Percentiles rank a stretch among this genome's conserved stretches.
Conservation (phyloP, 2,888 invertebrate genomes). For the Agrochola lota region DNA sequence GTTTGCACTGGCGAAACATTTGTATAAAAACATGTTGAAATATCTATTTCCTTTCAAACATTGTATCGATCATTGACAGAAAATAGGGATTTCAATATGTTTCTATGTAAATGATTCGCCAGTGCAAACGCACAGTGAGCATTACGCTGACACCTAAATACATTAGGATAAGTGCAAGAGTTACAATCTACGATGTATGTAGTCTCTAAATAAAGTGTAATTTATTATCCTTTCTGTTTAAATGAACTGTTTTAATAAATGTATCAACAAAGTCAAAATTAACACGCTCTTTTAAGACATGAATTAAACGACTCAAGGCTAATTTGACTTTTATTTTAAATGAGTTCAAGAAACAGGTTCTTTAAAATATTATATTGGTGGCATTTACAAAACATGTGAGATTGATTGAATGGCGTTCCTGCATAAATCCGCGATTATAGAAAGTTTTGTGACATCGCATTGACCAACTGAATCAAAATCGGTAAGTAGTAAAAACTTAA, state of each 20-base stretch:
- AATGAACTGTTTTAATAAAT: neutral
- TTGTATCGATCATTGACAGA: too few relatives aligned
- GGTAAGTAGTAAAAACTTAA: neutral
- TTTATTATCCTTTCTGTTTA: too few relatives aligned
- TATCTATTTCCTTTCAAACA: too few relatives aligned
- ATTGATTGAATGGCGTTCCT: neutral
- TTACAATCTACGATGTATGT: too few relatives aligned
- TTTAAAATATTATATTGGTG: neutral
- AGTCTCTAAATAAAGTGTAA: too few relatives aligned
- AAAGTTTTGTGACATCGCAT: neutral
- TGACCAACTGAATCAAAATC: slow-evolving; percentile 3
- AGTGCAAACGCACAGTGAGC: too few relatives aligned
- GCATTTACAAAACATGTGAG: neutral
- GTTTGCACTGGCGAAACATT: too few relatives aligned
- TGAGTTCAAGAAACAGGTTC: slow-evolving; percentile 33
- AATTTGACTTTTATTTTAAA: slow-evolving; percentile 5
- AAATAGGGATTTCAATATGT: too few relatives aligned
- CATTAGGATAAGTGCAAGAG: neutral
- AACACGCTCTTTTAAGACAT: slow-evolving; percentile 6
- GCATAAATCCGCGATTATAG: neutral
- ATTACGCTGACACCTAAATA: neutral
- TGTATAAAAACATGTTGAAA: too few relatives aligned
- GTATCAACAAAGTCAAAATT: neutral
- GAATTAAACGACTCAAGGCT: slow-evolving; percentile 23
- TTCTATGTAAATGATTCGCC: too few relatives aligned